A percentile compares a stretch with the other conserved stretches of the same genome.
These are phyloP conservation scores for Psettodes erumei DNA, from an alignment of 2,113 vertebrate species.

Conservation along the genomic window DNA sequence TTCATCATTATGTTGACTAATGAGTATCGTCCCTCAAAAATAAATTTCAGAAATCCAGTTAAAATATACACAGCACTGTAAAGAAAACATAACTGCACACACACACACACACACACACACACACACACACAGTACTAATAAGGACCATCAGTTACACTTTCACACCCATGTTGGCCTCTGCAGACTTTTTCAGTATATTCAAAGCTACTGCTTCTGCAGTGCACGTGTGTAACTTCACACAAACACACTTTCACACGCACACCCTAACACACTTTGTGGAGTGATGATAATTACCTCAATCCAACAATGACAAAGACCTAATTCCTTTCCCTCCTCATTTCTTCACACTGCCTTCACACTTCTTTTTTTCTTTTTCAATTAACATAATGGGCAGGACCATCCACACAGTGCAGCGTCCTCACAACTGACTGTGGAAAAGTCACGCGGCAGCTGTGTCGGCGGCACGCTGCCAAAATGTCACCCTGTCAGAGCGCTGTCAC, in stretches of 20 bases:
- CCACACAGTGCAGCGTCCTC: slow-evolving; percentile 12
- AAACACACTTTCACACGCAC: too few relatives aligned
- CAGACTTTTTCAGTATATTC: not conserved
- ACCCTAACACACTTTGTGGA: not conserved
- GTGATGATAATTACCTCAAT: slow-evolving; percentile 22
- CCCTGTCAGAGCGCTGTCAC: slow-evolving; percentile 31
- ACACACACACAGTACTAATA: not conserved
- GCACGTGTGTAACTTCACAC: not conserved
- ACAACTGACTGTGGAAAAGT: slow-evolving; percentile 27
- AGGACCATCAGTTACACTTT: not conserved
- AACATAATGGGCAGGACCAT: slow-evolving; percentile 35
- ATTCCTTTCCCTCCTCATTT: slow-evolving; percentile 22
- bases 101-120: not conserved
- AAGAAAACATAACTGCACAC: not conserved
- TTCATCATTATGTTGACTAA: not conserved
- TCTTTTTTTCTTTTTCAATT: not conserved
- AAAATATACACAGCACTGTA: not conserved
- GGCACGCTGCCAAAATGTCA: slow-evolving; percentile 35
- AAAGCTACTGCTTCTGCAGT: not conserved
- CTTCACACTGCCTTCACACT: not conserved
- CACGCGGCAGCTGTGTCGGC: not conserved
- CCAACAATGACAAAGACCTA: slow-evolving; percentile 6
- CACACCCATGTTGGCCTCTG: not conserved
- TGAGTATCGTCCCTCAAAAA: not conserved
- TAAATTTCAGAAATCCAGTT: not conserved